Percentiles rank a stretch among this genome's conserved stretches.
Evolutionary conservation across 2,797 vertebrate species (phyloP).

Genomic region (Ctenopoma kingsleyae): DNA sequence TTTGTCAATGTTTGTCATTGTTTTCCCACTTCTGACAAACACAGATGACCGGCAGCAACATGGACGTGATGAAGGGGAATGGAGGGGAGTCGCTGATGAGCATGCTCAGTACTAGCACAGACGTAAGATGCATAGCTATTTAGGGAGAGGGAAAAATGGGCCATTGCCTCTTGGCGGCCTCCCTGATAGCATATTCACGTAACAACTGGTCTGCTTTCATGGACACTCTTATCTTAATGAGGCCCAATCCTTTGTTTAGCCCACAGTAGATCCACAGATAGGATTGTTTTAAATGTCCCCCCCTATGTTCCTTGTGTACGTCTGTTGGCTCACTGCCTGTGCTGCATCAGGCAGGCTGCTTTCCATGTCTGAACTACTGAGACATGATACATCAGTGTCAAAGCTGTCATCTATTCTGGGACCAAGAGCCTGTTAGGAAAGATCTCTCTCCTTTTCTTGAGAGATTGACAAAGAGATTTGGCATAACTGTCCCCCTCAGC

Average conservation of each 20-base stretch:
- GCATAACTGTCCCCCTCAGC: conserved; percentile 42
- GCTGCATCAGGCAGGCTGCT: conserved; percentile 39
- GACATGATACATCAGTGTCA: conserved; percentile 66
- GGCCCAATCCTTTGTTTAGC: conserved; percentile 74
- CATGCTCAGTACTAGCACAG: conserved; percentile 41
- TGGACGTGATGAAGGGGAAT: conserved; percentile 54
- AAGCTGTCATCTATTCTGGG: conserved; percentile 61
- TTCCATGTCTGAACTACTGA: conserved; percentile 51
- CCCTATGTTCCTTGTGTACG: conserved; percentile 25
- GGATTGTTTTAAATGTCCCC: conserved; percentile 69
- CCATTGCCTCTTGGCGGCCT: conserved; percentile 66
- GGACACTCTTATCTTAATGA: conserved; percentile 73
- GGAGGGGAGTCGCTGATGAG: conserved; percentile 39
- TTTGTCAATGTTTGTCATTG: conserved; percentile 69
- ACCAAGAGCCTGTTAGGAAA: conserved; percentile 38
- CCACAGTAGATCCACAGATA: conserved; percentile 73
- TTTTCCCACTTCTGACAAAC: conserved; percentile 51
- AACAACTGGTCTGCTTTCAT: conserved; percentile 63
- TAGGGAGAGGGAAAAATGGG: conserved; percentile 48
- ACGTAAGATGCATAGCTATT: conserved; percentile 53
- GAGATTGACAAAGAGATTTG: conserved; percentile 48
- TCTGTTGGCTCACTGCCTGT: conserved; percentile 50
- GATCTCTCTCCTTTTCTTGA: conserved; percentile 37
- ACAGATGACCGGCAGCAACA: conserved; percentile 63
- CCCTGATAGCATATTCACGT: conserved; percentile 54